Percentiles rank a stretch among this genome's conserved stretches.
Conservation (phyloP, 2,888 invertebrate genomes). For the Caenorhabditis angaria region DNA sequence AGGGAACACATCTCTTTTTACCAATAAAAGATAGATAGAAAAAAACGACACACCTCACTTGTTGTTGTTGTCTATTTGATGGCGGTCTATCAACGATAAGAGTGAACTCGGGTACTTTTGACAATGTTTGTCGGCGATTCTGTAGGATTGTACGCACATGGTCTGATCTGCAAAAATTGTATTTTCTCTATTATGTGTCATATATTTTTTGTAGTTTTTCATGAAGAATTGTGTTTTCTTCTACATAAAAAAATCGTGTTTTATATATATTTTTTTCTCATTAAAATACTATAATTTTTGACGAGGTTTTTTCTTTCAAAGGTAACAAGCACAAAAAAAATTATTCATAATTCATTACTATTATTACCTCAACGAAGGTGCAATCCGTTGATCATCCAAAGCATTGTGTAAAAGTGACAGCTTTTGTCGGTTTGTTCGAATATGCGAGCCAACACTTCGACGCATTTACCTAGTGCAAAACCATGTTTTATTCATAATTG, state of each 20-base stretch:
- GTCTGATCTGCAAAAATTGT: slow-evolving; percentile 24
- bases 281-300: too few species aligned
- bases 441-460: slow-evolving; percentile 29
- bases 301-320: too few species aligned
- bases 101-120: background rate
- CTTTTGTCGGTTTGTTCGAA: slow-evolving; percentile 33
- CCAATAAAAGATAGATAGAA: background rate
- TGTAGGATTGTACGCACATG: slow-evolving; percentile 23
- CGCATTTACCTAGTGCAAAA: too few species aligned
- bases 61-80: background rate
- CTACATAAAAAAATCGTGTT: too few species aligned
- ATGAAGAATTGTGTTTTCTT: too few species aligned
- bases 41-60: too few species aligned
- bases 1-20: background rate
- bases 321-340: background rate
- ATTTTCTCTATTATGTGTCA: too few species aligned
- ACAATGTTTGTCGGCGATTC: slow-evolving; percentile 1
- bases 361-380: slow-evolving; percentile 34
- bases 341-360: background rate
- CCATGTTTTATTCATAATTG: too few species aligned
- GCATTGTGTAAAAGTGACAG: slow-evolving; percentile 27
- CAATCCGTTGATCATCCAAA: slow-evolving; percentile 20
- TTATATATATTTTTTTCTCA: too few species aligned
- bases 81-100: slow-evolving; percentile 37
- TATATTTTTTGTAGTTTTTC: too few species aligned